These are phyloP conservation scores for Sialia sialis DNA, from an alignment of 2,113 vertebrate genomes.

Conservation along the genomic window DNA sequence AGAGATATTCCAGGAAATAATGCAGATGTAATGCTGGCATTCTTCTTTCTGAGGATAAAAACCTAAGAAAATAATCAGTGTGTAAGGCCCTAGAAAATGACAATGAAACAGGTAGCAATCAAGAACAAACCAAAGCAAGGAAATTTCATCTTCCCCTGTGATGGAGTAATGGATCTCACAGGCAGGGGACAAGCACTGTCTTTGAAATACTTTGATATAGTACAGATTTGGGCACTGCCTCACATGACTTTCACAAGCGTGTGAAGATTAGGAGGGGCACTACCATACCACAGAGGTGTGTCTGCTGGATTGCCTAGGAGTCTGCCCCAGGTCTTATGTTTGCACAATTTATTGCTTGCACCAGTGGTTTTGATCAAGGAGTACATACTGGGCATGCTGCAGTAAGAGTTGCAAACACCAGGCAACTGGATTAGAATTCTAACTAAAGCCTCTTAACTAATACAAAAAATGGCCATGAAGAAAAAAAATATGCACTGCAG, in stretches of 20 bases:
- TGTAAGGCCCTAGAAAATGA: background rate
- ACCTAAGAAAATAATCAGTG: background rate
- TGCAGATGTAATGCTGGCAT: background rate
- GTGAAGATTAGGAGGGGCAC: rapidly evolving
- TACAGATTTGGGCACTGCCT: background rate
- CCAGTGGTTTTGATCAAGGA: background rate
- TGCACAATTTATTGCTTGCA: background rate
- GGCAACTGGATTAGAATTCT: background rate
- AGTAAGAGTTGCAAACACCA: background rate
- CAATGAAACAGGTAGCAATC: background rate
- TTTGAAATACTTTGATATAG: background rate
- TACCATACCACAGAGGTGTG: background rate
- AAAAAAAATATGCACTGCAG: background rate
- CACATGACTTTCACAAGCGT: rapidly evolving
- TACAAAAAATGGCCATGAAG: background rate
- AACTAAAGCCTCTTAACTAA: slow-evolving; percentile 7
- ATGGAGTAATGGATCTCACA: background rate
- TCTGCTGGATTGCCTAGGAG: background rate
- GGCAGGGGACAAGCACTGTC: background rate
- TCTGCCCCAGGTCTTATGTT: background rate
- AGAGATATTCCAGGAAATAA: background rate
- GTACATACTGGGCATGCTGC: background rate
- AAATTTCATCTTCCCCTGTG: background rate
- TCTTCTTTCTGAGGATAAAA: background rate
- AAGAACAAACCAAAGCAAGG: background rate